Evolutionary conservation across 2,888 invertebrate genomes (phyloP).

Genomic region (Tipula lateralis): DNA sequence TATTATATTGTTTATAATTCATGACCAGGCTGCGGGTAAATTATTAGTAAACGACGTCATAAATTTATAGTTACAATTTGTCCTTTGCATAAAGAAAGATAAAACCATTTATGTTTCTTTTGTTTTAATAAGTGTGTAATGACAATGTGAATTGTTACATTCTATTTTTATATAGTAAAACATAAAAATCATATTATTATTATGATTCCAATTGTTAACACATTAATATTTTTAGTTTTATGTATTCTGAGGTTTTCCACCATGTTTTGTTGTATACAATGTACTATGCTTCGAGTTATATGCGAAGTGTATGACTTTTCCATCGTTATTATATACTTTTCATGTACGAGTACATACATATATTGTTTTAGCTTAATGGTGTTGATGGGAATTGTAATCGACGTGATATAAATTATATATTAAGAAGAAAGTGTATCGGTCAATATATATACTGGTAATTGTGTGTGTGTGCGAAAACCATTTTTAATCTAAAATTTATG

Average conservation of each 20-base stretch:
- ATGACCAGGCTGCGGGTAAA: too few species aligned
- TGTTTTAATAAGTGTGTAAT: background rate
- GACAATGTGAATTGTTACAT: background rate
- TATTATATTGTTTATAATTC: too few species aligned
- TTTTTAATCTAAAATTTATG: background rate
- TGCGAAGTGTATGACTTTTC: background rate
- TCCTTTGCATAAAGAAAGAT: too few species aligned
- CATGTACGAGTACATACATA: background rate
- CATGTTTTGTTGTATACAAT: background rate
- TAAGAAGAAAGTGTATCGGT: background rate
- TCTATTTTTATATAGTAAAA: background rate
- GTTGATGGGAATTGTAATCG: background rate
- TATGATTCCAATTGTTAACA: background rate
- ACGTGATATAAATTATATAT: background rate
- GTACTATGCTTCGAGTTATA: too few species aligned
- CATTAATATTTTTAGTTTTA: background rate
- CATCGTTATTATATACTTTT: background rate
- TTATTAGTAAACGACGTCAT: too few species aligned
- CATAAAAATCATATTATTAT: conserved; percentile 3
- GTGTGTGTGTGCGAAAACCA: background rate
- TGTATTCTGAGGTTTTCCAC: background rate
- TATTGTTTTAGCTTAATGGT: background rate
- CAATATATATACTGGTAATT: background rate
- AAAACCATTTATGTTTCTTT: too few species aligned
- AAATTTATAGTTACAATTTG: too few species aligned